A percentile compares a stretch with the other conserved stretches of the same genome.
These are phyloP conservation scores for Tetrax tetrax DNA, from an alignment of 2,113 vertebrate species.

Conservation along the genomic window DNA sequence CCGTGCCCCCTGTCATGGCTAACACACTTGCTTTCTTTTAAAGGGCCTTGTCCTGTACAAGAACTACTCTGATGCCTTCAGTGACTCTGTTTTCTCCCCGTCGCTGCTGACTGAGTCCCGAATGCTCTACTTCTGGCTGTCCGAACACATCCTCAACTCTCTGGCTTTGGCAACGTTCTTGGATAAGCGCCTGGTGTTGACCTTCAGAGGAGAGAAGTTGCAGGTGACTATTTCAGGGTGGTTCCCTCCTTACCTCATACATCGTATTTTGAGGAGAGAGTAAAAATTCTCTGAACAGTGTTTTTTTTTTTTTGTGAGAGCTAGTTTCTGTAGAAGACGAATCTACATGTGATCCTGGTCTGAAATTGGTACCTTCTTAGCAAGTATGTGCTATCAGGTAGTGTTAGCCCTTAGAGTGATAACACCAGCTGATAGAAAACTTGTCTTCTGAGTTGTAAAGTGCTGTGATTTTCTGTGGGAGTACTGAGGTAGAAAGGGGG, in stretches of 20 bases:
- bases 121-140: slow-evolving; percentile 90
- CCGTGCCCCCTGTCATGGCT: not conserved
- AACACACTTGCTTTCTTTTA: not conserved
- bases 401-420: not conserved
- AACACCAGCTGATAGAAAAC: not conserved
- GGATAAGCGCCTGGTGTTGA: slow-evolving; percentile 74
- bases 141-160: slow-evolving; percentile 77
- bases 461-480: not conserved
- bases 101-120: slow-evolving; percentile 73
- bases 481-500: not conserved
- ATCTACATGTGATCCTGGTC: not conserved
- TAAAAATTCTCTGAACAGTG: not conserved
- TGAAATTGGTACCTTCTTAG: not conserved
- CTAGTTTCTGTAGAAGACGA: not conserved
- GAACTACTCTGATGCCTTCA: slow-evolving; percentile 54
- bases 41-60: slow-evolving; percentile 82
- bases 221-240: slow-evolving; percentile 64
- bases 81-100: slow-evolving; percentile 75
- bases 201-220: slow-evolving; percentile 75
- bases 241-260: not conserved
- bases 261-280: not conserved
- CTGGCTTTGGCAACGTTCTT: slow-evolving; percentile 78
- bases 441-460: not conserved
- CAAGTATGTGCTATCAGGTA: not conserved
- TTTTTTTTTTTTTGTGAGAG: not conserved